These are phyloP conservation scores for Osmerus eperlanus DNA, from an alignment of 2,113 vertebrate species.

Conservation along the genomic window DNA sequence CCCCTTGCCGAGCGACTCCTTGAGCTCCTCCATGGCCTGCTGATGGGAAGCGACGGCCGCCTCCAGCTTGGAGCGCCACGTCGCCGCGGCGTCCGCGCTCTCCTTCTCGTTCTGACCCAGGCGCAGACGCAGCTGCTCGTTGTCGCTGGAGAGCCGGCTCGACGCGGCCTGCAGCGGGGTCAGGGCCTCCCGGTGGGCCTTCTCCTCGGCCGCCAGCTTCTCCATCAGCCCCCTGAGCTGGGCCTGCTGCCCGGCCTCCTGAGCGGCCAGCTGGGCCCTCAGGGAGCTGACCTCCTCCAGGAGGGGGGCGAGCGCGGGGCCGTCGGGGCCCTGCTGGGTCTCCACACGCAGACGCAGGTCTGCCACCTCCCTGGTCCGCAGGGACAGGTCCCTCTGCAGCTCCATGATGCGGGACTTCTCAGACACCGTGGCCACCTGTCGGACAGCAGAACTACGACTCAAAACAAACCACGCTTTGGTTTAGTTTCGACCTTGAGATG, in stretches of 20 bases:
- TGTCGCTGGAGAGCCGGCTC: constrained; percentile 81
- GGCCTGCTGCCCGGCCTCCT: constrained; percentile 70
- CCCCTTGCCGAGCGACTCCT: constrained; percentile 82
- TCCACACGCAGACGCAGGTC: constrained; percentile 83
- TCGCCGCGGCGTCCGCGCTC: constrained; percentile 74
- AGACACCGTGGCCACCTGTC: constrained; percentile 93
- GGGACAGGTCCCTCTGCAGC: constrained; percentile 84
- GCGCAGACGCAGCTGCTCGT: constrained; percentile 79
- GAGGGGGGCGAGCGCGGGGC: constrained; percentile 73
- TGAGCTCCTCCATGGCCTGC: constrained; percentile 86
- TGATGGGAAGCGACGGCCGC: constrained; percentile 83
- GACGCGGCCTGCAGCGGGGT: constrained; percentile 72
- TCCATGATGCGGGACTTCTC: constrained; percentile 98
- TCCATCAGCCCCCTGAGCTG: constrained; percentile 74
- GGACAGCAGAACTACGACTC: constrained; percentile 22
- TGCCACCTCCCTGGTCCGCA: constrained; percentile 82
- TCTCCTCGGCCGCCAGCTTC: constrained; percentile 74
- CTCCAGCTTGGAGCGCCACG: constrained; percentile 86
- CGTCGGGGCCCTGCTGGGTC: constrained; percentile 71
- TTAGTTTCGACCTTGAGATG: neutral
- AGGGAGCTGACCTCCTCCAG: constrained; percentile 85
- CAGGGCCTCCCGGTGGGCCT: constrained; percentile 72
- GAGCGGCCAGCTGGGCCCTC: constrained; percentile 78
- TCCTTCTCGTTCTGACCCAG: constrained; percentile 84
- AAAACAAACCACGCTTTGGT: neutral